A percentile compares a stretch with the other conserved stretches of the same genome.
phyloP scores from a whole-genome alignment of 2,888 invertebrate genomes.

The Spisula subtruncata region DNA sequence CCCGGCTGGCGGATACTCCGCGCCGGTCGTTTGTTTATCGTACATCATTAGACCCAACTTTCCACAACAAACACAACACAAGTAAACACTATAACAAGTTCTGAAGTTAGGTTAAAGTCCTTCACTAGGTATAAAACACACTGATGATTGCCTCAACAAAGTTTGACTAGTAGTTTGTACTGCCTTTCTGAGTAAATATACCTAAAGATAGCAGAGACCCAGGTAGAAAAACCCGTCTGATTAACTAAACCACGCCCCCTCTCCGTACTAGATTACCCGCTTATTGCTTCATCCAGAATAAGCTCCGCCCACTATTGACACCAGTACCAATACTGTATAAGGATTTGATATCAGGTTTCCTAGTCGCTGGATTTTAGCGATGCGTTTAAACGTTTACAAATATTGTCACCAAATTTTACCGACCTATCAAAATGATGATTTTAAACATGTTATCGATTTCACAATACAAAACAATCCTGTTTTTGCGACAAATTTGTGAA shows the following conservation, averaged over 20 bases:
- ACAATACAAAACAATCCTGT: neutral
- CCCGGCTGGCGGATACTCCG: slow-evolving; percentile 77
- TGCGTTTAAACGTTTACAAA: slow-evolving; percentile 19
- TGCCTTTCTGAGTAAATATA: slow-evolving; percentile 74
- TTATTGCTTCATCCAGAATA: slow-evolving; percentile 40
- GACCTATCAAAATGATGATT: slow-evolving; percentile 32
- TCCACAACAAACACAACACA: slow-evolving; percentile 37
- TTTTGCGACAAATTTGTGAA: slow-evolving; percentile 22
- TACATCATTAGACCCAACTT: slow-evolving; percentile 66
- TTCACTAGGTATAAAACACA: slow-evolving; percentile 47
- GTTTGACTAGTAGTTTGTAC: slow-evolving; percentile 73
- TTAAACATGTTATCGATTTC: slow-evolving; percentile 27
- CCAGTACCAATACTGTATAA: slow-evolving; percentile 48
- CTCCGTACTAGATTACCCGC: slow-evolving; percentile 40
- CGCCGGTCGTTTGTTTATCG: slow-evolving; percentile 73
- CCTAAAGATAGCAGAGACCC: slow-evolving; percentile 62
- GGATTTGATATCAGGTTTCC: slow-evolving; percentile 38
- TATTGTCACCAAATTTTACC: slow-evolving; percentile 14
- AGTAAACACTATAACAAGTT: slow-evolving; percentile 49
- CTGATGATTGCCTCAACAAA: slow-evolving; percentile 68
- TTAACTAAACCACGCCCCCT: slow-evolving; percentile 56
- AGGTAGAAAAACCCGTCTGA: slow-evolving; percentile 63
- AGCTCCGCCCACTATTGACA: slow-evolving; percentile 67
- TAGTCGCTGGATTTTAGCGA: slow-evolving; percentile 12
- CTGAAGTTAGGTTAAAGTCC: slow-evolving; percentile 44